Percentiles rank a stretch among this genome's conserved stretches.
Evolutionary conservation across 2,888 invertebrate genomes (phyloP).

Genomic region (Hirtodrosophila alboralis): DNA sequence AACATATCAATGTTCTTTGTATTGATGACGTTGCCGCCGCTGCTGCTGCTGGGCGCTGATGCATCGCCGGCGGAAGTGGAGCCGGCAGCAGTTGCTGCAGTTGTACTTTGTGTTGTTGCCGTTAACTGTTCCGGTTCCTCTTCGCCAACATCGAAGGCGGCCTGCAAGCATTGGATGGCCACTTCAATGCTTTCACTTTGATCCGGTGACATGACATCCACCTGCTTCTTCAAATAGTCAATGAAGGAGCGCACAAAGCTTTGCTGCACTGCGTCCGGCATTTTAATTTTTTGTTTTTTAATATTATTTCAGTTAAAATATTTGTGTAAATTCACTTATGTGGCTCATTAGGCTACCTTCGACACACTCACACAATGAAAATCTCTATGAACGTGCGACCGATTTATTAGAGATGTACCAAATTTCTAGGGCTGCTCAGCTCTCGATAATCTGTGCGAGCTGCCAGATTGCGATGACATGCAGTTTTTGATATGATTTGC

Average conservation of each 20-base stretch:
- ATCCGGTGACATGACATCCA: conserved; percentile 80
- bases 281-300: conserved; percentile 36
- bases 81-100: conserved; percentile 10
- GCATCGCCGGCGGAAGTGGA: conserved; percentile 33
- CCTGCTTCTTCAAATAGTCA: conserved; percentile 81
- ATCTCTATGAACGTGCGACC: conserved; percentile 41
- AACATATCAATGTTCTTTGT: conserved; percentile 83
- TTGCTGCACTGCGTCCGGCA: conserved; percentile 83
- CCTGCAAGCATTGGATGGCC: conserved; percentile 96
- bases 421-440: conserved; percentile 43
- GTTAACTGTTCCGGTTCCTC: conserved; percentile 32
- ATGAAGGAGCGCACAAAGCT: conserved; percentile 83
- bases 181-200: conserved; percentile 89
- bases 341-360: conserved; percentile 43
- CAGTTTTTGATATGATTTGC: conserved; percentile 3
- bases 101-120: conserved; percentile 42
- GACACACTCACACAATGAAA: conserved; percentile 32
- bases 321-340: conserved; percentile 48
- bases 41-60: conserved; percentile 23
- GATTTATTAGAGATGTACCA: conserved; percentile 32
- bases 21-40: conserved; percentile 20
- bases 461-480: conserved; percentile 32
- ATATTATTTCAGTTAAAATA: conserved; percentile 5
- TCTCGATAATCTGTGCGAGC: neutral
- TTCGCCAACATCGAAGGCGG: conserved; percentile 90